phyloP scores from a whole-genome alignment of 2,888 invertebrate species.

The Gymnocheta viridis region DNA sequence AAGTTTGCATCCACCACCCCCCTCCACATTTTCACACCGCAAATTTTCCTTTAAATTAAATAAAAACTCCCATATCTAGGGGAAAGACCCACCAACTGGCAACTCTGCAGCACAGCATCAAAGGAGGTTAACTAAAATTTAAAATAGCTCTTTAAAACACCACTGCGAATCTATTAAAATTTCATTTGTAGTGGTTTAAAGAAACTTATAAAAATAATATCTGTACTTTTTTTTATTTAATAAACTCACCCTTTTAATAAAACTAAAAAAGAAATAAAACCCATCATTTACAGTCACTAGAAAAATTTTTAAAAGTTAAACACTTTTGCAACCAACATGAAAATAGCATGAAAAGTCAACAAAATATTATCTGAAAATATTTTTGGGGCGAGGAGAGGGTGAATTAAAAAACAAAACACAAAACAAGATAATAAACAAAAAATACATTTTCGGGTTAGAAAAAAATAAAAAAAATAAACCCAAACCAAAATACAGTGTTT shows the following conservation, averaged over 20 bases:
- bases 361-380: slow-evolving; percentile 15
- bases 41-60: no score
- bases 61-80: no score
- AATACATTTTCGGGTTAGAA: slow-evolving; percentile 35
- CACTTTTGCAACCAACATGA: slow-evolving; percentile 43
- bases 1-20: no score
- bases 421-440: slow-evolving; percentile 32
- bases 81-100: no score
- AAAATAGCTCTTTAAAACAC: no score
- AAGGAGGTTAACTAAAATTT: no score
- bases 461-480: no score
- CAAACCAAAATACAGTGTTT: slow-evolving; percentile 31
- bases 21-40: no score
- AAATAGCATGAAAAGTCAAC: slow-evolving; percentile 60
- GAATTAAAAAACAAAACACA: slow-evolving; percentile 8
- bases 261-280: not conserved
- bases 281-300: slow-evolving; percentile 2
- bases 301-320: slow-evolving; percentile 10
- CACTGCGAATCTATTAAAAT: not conserved
- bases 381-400: not conserved
- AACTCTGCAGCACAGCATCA: no score
- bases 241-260: slow-evolving; percentile 13
- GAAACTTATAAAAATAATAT: not conserved
- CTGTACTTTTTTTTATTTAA: not conserved
- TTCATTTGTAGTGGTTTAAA: not conserved